Percentiles rank a stretch among this genome's conserved stretches.
phyloP scores from a whole-genome alignment of 2,888 invertebrate genomes.

The Lamellibrachia satsuma region DNA sequence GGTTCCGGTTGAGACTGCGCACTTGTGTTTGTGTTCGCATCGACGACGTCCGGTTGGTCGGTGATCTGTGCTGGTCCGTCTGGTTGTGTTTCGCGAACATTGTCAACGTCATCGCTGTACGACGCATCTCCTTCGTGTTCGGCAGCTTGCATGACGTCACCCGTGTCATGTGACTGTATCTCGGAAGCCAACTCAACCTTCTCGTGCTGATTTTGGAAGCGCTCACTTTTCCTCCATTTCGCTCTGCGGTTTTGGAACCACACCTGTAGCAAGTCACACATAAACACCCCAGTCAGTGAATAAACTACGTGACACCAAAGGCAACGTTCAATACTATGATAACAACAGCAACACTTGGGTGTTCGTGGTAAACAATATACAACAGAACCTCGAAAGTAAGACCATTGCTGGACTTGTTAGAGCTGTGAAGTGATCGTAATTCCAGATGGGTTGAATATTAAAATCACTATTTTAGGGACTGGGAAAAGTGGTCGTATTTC shows the following conservation, averaged over 20 bases:
- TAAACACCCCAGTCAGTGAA: neutral
- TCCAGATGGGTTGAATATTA: too few relatives aligned
- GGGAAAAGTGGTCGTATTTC: too few relatives aligned
- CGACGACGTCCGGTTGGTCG: slow-evolving; percentile 26
- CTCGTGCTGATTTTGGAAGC: slow-evolving; percentile 37
- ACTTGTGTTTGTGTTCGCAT: neutral
- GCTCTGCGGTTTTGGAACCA: slow-evolving; percentile 99
- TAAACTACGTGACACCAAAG: neutral
- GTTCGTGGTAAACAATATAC: neutral
- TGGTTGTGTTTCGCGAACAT: neutral
- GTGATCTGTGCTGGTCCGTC: slow-evolving; percentile 20
- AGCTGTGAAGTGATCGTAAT: too few relatives aligned
- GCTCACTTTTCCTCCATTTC: slow-evolving; percentile 98
- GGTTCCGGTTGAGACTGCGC: slow-evolving; percentile 67
- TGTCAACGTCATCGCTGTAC: neutral
- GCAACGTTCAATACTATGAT: neutral
- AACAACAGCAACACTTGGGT: neutral
- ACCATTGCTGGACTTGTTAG: neutral
- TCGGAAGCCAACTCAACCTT: neutral
- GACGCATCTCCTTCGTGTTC: neutral
- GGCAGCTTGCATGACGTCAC: slow-evolving; percentile 8
- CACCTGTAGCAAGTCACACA: slow-evolving; percentile 74
- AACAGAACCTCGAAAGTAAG: neutral
- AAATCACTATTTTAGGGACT: too few relatives aligned
- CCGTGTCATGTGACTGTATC: neutral